Evolutionary conservation across 2,888 invertebrate species (phyloP).

Genomic region (Nezara viridula): DNA sequence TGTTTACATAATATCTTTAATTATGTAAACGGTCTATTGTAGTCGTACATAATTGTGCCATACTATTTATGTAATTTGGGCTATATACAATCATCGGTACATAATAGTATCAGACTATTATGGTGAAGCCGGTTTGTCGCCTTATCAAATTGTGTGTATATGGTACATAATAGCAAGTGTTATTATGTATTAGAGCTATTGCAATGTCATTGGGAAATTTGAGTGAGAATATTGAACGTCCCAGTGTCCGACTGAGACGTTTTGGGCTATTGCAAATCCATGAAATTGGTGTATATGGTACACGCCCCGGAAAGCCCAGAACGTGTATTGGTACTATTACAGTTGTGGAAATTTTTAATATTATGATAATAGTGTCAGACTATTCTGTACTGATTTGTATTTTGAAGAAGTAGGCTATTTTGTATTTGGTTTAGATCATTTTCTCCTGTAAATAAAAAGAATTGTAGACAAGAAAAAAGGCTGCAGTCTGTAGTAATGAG

Average conservation of each 20-base stretch:
- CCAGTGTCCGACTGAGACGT: constrained; percentile 65
- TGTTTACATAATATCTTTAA: constrained; percentile 64
- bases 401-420: constrained; percentile 63
- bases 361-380: constrained; percentile 65
- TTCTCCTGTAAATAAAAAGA: constrained; percentile 60
- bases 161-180: constrained; percentile 62
- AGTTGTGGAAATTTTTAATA: constrained; percentile 65
- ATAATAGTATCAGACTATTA: constrained; percentile 65
- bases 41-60: constrained; percentile 66
- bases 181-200: constrained; percentile 64
- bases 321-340: constrained; percentile 65
- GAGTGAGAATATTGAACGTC: constrained; percentile 64
- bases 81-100: constrained; percentile 64
- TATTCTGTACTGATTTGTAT: constrained; percentile 66
- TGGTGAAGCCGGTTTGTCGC: constrained; percentile 62
- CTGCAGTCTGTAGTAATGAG: constrained; percentile 59
- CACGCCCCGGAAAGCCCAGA: constrained; percentile 61
- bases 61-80: constrained; percentile 66
- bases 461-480: constrained; percentile 57
- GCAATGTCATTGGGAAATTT: constrained; percentile 65
- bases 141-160: constrained; percentile 59
- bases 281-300: constrained; percentile 66
- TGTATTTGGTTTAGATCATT: constrained; percentile 52
- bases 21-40: constrained; percentile 64
- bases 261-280: constrained; percentile 66